These are phyloP conservation scores for Hoplostethus mediterraneus DNA, from an alignment of 2,797 vertebrate species.

Conservation along the genomic window DNA sequence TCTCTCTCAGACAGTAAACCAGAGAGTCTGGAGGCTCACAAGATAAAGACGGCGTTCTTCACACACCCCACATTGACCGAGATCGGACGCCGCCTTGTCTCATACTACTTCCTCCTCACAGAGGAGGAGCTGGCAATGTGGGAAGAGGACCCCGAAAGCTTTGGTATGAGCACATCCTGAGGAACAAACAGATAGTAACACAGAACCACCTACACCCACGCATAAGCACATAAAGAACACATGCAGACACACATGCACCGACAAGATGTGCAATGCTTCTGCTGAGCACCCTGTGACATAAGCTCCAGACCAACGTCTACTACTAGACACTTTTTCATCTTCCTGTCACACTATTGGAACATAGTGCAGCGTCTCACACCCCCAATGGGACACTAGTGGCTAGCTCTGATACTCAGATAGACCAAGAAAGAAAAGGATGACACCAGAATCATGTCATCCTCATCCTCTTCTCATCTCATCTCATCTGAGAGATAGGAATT, in stretches of 20 bases:
- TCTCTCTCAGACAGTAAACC: slow-evolving; percentile 90
- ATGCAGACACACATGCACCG: background rate
- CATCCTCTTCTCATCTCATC: no score
- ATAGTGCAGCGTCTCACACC: no score
- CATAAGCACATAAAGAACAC: background rate
- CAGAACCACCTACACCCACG: background rate
- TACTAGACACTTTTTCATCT: slow-evolving; percentile 24
- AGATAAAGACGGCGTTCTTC: slow-evolving; percentile 96
- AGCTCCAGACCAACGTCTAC: slow-evolving; percentile 5
- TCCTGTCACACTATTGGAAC: background rate
- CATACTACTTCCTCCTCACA: slow-evolving; percentile 95
- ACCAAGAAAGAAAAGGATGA: no score
- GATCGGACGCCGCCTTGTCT: slow-evolving; percentile 94
- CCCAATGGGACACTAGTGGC: background rate
- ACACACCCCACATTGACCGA: slow-evolving; percentile 95
- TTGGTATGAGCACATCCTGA: slow-evolving; percentile 85
- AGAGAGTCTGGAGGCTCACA: slow-evolving; percentile 96
- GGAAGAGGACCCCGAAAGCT: slow-evolving; percentile 98
- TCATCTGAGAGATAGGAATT: no score
- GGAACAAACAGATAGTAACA: slow-evolving; percentile 10
- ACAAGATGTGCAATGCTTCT: slow-evolving; percentile 8
- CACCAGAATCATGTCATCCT: no score
- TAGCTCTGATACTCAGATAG: background rate
- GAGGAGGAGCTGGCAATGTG: slow-evolving; percentile 96
- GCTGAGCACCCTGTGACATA: background rate